Base-by-base conservation (phyloP, 2,888 invertebrate genomes). In the Eledone cirrhosa region DNA sequence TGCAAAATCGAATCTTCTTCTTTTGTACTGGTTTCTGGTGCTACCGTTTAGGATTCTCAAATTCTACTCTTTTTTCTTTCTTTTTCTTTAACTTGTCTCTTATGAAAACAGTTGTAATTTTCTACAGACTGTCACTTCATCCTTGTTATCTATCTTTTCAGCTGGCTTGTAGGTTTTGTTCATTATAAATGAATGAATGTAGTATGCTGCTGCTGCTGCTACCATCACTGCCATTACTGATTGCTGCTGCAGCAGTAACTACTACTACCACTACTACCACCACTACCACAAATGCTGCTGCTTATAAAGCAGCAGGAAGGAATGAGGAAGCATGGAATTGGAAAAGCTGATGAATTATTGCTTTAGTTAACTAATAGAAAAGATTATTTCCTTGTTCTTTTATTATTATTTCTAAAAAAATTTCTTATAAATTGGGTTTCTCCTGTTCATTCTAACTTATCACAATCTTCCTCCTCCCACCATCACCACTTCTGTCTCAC, bases 121-220 rank as follows among this genome's bases (percentile, higher is more conserved):
- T 67, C 67, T 67, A 14, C 67, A 24, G 29, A 31, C 14, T 29
- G 22, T 33, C n/a, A 27, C 65, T 65, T 65, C 65, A 65, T 27
- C 27, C 65, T 67, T 24, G 29, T 29, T 67, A 22, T 31, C 33
- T 67, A 29, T 67, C 29, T 67, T 67, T 29, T 33, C 67, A 67
- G 67, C 67, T 67, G 67, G 67, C 31, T 67, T 31, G 67, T 11
- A 33, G 29, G 19, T 67, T 63, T 65, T 67, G 31, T 27, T 16
- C 67, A 67, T 67, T 67, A 67, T 67, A 67, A 31, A 67, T 67
- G 67, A 67, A 67, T 67, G 67, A 67, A 67, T 67, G 19, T 27
- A 41, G 41, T 41, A 11, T 41, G 41, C 41, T 41, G 41, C 41
- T 41, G 41, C n/a, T n/a, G n/a, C 41, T 41, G 41, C 41, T 41